Base-by-base conservation (phyloP, 1,140 invertebrate species). In the Formica exsecta region DNA sequence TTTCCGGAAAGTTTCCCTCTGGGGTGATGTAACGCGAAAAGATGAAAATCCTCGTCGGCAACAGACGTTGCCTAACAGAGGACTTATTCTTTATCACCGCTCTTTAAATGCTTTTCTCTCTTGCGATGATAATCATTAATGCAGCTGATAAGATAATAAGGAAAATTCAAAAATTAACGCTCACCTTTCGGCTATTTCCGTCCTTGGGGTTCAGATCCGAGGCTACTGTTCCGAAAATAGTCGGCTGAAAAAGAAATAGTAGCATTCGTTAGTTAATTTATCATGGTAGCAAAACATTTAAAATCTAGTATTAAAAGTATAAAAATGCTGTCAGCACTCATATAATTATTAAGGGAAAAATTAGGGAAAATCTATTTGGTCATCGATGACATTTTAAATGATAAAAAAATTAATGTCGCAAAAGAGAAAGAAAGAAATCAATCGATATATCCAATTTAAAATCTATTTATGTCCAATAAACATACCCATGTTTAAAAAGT, bases 191-290 rank as follows among this genome's bases (percentile, higher is more conserved):
- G 93, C 95, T 96, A 91, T 95, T 95, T 73, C 95, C 95, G 90
- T 96, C 96, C 89, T 96, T 96, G 0, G 96, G 96, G 71, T 95
- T 95, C 48, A 96, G 95, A 81, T 96, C 96, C 25, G 96, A 96
- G 38, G 96, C 96, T 61, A 96, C 96, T 3, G 96, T 96, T 38
- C 96, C 96, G 90, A 96, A 96, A 80, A 96, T 96, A 38, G 96
- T 96, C 11, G 96, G 96, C 96, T 96, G 94, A 86, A 96, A 96
- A 88, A 93, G 73, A 54, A 68, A 90, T 66, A 38, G 3, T 29
- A 68, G 4, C 1, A 22, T 25, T 86, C 7, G 64, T 66, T 59
- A 36, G 32, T 48, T 5, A 1, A 16, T 9, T 36, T 41, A 57
- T 25, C 32, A 54, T 57, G 13, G 19, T 59, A 29, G 29, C 1